These are phyloP conservation scores for Notarius quadriscutis DNA, from an alignment of 2,113 vertebrate species.

Conservation along the genomic window DNA sequence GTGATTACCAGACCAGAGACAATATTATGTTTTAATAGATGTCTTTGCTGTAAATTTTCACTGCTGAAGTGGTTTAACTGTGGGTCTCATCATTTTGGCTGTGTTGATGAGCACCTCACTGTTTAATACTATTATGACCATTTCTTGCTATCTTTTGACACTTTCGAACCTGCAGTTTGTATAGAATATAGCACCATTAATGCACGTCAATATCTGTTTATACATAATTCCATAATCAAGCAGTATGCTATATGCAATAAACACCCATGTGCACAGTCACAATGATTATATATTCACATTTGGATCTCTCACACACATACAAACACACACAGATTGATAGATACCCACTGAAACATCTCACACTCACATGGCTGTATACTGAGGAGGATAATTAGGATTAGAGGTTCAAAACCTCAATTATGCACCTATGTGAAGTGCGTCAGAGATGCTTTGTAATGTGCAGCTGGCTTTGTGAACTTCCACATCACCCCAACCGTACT, in stretches of 20 bases:
- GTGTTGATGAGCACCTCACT: conserved; percentile 7
- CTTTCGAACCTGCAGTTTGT: background rate
- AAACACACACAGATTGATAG: background rate
- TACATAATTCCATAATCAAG: background rate
- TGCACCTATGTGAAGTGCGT: conserved; percentile 40
- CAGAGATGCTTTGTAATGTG: conserved; percentile 36
- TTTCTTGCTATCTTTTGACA: background rate
- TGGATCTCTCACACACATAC: background rate
- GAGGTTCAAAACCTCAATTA: conserved; percentile 30
- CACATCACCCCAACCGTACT: background rate
- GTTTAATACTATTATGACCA: conserved; percentile 7
- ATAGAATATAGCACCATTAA: background rate
- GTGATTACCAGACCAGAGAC: background rate
- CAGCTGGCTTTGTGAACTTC: conserved; percentile 45
- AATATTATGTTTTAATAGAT: background rate
- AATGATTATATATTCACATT: background rate
- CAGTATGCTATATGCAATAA: background rate
- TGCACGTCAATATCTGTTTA: background rate
- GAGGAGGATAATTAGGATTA: conserved; percentile 30
- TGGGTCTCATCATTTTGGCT: background rate
- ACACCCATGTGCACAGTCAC: background rate
- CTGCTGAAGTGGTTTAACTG: conserved; percentile 23
- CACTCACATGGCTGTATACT: background rate
- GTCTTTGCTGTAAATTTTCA: background rate
- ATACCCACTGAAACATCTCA: background rate